These are phyloP conservation scores for Boulengeromyrus knoepffleri DNA, from an alignment of 2,113 vertebrate species.

Conservation along the genomic window DNA sequence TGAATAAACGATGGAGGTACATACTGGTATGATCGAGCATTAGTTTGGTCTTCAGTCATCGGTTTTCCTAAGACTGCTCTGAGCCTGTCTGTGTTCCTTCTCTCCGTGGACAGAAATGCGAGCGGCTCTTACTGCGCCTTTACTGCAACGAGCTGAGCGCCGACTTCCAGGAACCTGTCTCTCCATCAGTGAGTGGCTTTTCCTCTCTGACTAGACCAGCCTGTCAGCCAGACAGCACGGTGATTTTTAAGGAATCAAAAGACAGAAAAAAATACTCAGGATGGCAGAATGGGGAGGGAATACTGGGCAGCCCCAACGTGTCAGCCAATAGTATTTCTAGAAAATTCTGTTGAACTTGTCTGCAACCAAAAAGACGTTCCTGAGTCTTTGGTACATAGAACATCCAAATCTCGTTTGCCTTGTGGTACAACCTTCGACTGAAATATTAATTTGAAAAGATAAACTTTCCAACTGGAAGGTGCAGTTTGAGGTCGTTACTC, in stretches of 20 bases:
- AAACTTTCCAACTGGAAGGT: neutral
- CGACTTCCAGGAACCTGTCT: conserved; percentile 87
- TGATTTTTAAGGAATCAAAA: neutral
- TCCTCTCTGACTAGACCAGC: neutral
- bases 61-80: neutral
- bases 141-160: conserved; percentile 90
- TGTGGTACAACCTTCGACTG: neutral
- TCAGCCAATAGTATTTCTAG: neutral
- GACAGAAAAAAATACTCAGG: neutral
- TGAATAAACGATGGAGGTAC: neutral
- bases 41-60: neutral
- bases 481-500: neutral
- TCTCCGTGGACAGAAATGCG: conserved; percentile 69
- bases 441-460: neutral
- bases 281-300: neutral
- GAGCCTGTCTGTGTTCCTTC: conserved; percentile 5
- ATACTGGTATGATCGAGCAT: neutral
- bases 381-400: neutral
- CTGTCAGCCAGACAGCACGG: neutral
- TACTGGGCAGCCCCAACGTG: neutral
- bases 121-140: conserved; percentile 80
- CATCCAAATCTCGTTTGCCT: neutral
- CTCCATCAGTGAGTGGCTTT: conserved; percentile 70
- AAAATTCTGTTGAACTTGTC: neutral
- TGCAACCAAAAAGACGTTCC: neutral